A percentile compares a stretch with the other conserved stretches of the same genome.
phyloP scores from a whole-genome alignment of 2,113 vertebrate genomes.

The Tupaia tana region DNA sequence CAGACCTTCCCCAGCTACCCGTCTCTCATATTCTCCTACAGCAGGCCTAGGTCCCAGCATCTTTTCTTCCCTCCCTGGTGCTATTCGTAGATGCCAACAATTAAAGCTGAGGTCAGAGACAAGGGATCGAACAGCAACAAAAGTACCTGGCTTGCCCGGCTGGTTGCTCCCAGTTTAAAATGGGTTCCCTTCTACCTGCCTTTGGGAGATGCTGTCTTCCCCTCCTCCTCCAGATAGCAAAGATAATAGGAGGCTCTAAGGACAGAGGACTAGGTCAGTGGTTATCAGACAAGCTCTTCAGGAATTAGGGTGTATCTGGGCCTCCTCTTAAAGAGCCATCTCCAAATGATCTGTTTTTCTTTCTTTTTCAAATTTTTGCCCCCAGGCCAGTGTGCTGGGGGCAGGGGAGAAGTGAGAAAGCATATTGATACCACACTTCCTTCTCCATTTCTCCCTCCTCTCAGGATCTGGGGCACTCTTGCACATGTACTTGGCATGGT shows the following conservation, averaged over 20 bases:
- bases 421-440: too few relatives aligned
- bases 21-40: not conserved
- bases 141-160: not conserved
- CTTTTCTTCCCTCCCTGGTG: not conserved
- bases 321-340: not conserved
- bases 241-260: not conserved
- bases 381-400: too few relatives aligned
- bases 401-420: too few relatives aligned
- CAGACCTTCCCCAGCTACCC: not conserved
- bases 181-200: not conserved
- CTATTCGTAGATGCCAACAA: slow-evolving; percentile 1
- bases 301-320: not conserved
- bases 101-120: not conserved
- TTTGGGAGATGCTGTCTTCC: not conserved
- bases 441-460: too few relatives aligned
- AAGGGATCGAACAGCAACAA: not conserved
- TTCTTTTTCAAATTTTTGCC: too few relatives aligned
- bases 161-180: not conserved
- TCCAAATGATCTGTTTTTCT: too few relatives aligned
- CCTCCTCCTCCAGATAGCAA: not conserved
- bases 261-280: not conserved
- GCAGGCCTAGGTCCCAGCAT: not conserved
- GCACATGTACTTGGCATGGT: too few relatives aligned
- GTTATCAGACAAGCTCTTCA: not conserved
- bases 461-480: too few relatives aligned